These are phyloP conservation scores for Nasonia oneida DNA, from an alignment of 2,888 invertebrate genomes.

Conservation along the genomic window DNA sequence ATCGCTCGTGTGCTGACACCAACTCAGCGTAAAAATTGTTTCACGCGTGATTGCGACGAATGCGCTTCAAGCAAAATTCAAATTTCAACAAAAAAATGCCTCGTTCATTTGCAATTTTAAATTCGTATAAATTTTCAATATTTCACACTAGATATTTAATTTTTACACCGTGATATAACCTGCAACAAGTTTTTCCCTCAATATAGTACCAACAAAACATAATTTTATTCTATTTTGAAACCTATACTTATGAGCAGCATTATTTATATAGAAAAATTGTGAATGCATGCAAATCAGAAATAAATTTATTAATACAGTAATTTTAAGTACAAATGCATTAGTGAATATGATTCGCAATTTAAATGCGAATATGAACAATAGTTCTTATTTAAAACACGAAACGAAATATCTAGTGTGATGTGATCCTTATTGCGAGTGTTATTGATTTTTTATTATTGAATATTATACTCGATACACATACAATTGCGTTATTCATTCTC, in stretches of 20 bases:
- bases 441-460: conserved; percentile 51
- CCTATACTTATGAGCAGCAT: not conserved
- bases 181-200: too few species aligned
- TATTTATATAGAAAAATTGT: not conserved
- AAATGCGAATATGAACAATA: not conserved
- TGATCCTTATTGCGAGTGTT: conserved; percentile 25
- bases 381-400: not conserved
- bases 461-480: not conserved
- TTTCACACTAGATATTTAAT: conserved; percentile 4
- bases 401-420: not conserved
- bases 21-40: conserved; percentile 30
- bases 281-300: not conserved
- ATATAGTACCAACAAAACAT: not conserved
- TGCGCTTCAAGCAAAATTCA: conserved; percentile 7
- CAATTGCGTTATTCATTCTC: not conserved
- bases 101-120: conserved; percentile 16
- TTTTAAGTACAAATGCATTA: conserved; percentile 1
- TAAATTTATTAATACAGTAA: not conserved
- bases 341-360: not conserved
- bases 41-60: conserved; percentile 5
- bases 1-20: conserved; percentile 12
- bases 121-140: not conserved
- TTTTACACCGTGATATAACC: not conserved
- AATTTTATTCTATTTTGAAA: not conserved
- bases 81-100: conserved; percentile 32